These are phyloP conservation scores for Copsychus sechellarum DNA, from an alignment of 2,113 vertebrate species.

Conservation along the genomic window DNA sequence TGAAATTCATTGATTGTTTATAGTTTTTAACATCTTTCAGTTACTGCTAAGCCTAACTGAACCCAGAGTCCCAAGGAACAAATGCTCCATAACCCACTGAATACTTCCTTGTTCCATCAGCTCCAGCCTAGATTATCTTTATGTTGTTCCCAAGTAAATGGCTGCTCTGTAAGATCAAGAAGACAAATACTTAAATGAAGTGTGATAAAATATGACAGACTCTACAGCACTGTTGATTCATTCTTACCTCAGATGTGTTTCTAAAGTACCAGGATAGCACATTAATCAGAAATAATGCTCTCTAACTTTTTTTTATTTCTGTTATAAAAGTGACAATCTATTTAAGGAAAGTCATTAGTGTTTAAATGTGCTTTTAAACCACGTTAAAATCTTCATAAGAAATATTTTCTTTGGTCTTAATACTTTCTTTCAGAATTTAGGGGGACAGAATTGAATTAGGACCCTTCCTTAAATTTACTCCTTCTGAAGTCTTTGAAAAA, in stretches of 20 bases:
- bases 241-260: constrained; percentile 18
- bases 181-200: neutral
- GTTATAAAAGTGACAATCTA: neutral
- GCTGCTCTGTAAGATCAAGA: neutral
- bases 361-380: neutral
- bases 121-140: neutral
- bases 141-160: neutral
- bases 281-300: constrained; percentile 3
- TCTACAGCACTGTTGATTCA: constrained; percentile 21
- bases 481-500: neutral
- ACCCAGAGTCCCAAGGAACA: neutral
- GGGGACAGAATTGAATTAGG: neutral
- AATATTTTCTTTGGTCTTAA: neutral
- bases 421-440: neutral
- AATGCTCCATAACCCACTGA: neutral
- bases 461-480: neutral
- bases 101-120: neutral
- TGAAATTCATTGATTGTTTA: neutral
- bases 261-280: neutral
- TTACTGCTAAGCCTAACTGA: neutral
- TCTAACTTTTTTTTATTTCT: neutral
- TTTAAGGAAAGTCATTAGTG: constrained; percentile 3
- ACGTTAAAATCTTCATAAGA: neutral
- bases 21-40: neutral
- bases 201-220: constrained; percentile 1